Percentiles rank a stretch among this genome's conserved stretches.
phyloP scores from a whole-genome alignment of 2,797 vertebrate genomes.

The Monodelphis domestica region DNA sequence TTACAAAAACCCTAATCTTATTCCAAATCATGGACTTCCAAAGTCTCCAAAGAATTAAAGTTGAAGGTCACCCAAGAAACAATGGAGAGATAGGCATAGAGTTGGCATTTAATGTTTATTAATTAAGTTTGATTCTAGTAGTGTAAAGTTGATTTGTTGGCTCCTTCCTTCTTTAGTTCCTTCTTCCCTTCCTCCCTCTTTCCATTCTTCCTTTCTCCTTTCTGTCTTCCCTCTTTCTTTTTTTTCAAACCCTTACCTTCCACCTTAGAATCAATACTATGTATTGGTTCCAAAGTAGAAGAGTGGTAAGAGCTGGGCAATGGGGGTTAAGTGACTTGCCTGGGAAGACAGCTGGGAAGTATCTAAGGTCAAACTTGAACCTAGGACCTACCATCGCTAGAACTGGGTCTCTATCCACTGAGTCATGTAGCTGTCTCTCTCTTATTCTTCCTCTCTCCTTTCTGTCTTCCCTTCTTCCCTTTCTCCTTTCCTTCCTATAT shows the following conservation, averaged over 20 bases:
- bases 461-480: not conserved
- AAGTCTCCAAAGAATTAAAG: not conserved
- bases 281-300: no score
- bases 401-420: no score
- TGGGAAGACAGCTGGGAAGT: no score
- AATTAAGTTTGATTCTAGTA: not conserved
- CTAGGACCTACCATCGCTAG: no score
- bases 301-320: no score
- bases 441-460: not conserved
- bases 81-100: not conserved
- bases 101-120: not conserved
- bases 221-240: not conserved
- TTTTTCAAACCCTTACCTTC: no score
- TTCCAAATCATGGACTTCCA: not conserved
- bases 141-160: not conserved
- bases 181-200: not conserved
- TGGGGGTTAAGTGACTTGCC: no score
- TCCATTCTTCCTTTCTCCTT: not conserved
- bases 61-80: not conserved
- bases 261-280: no score
- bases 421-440: no score
- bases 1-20: not conserved
- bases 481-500: not conserved
- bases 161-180: not conserved
- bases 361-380: no score